These are phyloP conservation scores for Poeciliopsis occidentalis DNA, from an alignment of 2,113 vertebrate genomes.

Conservation along the genomic window DNA sequence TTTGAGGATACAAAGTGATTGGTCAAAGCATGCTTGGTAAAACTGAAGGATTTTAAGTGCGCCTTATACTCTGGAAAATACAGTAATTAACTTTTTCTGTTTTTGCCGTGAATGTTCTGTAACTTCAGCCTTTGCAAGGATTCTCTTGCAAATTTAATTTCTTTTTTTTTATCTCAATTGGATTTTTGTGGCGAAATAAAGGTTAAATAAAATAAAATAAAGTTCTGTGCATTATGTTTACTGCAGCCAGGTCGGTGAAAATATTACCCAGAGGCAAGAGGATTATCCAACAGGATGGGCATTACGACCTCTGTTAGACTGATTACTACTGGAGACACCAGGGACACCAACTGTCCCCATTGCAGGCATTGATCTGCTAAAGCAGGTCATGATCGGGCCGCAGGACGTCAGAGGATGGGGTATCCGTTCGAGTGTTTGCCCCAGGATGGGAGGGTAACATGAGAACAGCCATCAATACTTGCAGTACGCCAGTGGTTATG, in stretches of 20 bases:
- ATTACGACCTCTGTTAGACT: background rate
- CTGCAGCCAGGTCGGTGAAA: background rate
- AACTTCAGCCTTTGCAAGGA: too few relatives aligned
- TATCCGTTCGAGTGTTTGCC: constrained; percentile 18
- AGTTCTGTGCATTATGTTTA: background rate
- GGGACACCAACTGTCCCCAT: constrained; percentile 24
- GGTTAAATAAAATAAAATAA: too few relatives aligned
- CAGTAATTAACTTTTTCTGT: too few relatives aligned
- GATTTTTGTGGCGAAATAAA: too few relatives aligned
- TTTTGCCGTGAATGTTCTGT: too few relatives aligned
- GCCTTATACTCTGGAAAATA: too few relatives aligned
- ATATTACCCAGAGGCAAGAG: background rate
- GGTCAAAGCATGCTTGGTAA: too few relatives aligned
- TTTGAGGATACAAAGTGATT: too few relatives aligned
- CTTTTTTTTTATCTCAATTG: too few relatives aligned
- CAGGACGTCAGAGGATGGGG: constrained; percentile 52
- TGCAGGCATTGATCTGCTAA: constrained; percentile 53
- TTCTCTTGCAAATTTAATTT: too few relatives aligned
- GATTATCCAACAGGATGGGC: background rate
- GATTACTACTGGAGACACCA: constrained; percentile 2
- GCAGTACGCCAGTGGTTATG: background rate
- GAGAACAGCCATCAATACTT: constrained; percentile 24
- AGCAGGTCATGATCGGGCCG: constrained; percentile 56
- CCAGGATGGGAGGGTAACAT: constrained; percentile 31
- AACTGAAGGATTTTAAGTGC: too few relatives aligned